A percentile compares a stretch with the other conserved stretches of the same genome.
phyloP scores from a whole-genome alignment of 2,797 vertebrate species.

The Alfaro cultratus region DNA sequence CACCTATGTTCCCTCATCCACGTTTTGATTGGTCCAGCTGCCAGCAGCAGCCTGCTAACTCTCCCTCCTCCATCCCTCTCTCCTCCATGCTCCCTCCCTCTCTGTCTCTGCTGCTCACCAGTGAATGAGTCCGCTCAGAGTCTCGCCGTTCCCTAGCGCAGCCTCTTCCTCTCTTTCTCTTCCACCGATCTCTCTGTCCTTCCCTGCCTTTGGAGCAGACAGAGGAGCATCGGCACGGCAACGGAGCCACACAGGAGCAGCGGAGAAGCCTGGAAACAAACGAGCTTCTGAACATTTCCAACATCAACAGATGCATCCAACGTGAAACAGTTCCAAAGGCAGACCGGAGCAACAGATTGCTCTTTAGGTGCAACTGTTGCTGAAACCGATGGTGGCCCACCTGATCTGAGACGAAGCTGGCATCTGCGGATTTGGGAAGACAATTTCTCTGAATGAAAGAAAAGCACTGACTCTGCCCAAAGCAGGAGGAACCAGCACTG shows the following conservation, averaged over 20 bases:
- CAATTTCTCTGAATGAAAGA: slow-evolving; percentile 11
- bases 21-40: slow-evolving; percentile 71
- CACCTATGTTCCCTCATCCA: slow-evolving; percentile 64
- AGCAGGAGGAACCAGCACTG: slow-evolving; percentile 20
- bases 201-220: slow-evolving; percentile 59
- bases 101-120: slow-evolving; percentile 51
- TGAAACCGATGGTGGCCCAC: slow-evolving; percentile 27
- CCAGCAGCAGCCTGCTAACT: slow-evolving; percentile 73
- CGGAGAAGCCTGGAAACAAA: slow-evolving; percentile 19
- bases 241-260: slow-evolving; percentile 24
- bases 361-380: slow-evolving; percentile 37
- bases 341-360: slow-evolving; percentile 67
- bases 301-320: slow-evolving; percentile 4
- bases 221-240: slow-evolving; percentile 58
- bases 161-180: slow-evolving; percentile 29
- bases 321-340: slow-evolving; percentile 14
- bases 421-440: slow-evolving; percentile 23
- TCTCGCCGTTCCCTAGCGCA: slow-evolving; percentile 65
- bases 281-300: slow-evolving; percentile 17
- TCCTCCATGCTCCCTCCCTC: slow-evolving; percentile 8
- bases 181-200: slow-evolving; percentile 27
- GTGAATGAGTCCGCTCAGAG: slow-evolving; percentile 81
- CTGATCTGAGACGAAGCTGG: slow-evolving; percentile 22
- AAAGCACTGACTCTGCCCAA: neutral
- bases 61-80: slow-evolving; percentile 26